Evolutionary conservation across 2,797 vertebrate species (phyloP).

Genomic region (Parambassis ranga): DNA sequence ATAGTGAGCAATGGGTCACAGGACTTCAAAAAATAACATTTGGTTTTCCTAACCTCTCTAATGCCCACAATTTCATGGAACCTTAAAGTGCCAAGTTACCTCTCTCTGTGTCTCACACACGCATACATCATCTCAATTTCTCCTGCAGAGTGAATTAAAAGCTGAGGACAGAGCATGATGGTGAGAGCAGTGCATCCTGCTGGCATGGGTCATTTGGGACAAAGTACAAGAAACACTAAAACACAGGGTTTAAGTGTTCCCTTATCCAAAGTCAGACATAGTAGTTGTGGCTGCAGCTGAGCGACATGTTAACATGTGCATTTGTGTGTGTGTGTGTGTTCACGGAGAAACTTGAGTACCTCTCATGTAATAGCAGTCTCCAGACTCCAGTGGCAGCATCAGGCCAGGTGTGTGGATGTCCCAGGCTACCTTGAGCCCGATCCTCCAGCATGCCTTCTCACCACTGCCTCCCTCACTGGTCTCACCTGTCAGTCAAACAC

Average conservation of each 20-base stretch:
- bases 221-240: conserved; percentile 56
- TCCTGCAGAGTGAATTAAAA: conserved; percentile 30
- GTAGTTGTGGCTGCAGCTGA: neutral
- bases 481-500: conserved; percentile 73
- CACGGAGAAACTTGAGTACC: conserved; percentile 76
- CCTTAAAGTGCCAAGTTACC: conserved; percentile 64
- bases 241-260: conserved; percentile 41
- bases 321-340: conserved; percentile 1
- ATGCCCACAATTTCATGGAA: conserved; percentile 76
- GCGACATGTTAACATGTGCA: conserved; percentile 35
- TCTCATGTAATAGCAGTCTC: conserved; percentile 98
- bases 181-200: conserved; percentile 43
- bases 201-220: conserved; percentile 57
- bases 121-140: conserved; percentile 19
- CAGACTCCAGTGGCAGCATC: conserved; percentile 89
- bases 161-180: conserved; percentile 24
- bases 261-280: conserved; percentile 34
- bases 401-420: conserved; percentile 95
- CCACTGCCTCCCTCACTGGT: conserved; percentile 69
- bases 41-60: conserved; percentile 77
- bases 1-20: conserved; percentile 68
- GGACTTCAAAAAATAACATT: conserved; percentile 81
- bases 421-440: conserved; percentile 96
- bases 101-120: conserved; percentile 2
- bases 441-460: conserved; percentile 86